These are phyloP conservation scores for Rutilus rutilus DNA, from an alignment of 2,113 vertebrate genomes.

Conservation along the genomic window DNA sequence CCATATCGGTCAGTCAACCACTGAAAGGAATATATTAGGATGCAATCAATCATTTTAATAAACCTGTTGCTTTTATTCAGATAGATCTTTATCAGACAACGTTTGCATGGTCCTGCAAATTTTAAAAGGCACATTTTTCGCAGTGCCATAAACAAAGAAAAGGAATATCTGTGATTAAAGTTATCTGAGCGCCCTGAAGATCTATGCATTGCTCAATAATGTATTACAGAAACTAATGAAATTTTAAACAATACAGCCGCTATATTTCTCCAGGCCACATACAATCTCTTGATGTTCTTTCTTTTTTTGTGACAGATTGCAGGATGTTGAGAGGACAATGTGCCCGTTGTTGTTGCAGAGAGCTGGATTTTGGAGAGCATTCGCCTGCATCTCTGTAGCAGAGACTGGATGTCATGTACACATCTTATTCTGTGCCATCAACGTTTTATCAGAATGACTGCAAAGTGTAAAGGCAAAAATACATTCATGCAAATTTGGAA, in stretches of 20 bases:
- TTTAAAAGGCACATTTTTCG: background rate
- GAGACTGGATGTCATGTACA: background rate
- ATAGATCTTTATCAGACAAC: background rate
- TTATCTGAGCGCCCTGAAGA: background rate
- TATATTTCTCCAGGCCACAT: conserved; percentile 13
- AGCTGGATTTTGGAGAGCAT: background rate
- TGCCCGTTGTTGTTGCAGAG: conserved; percentile 1
- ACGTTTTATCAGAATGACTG: background rate
- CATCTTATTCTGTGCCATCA: background rate
- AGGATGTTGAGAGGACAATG: conserved; percentile 7
- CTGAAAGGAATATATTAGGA: background rate
- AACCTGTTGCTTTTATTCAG: too few relatives aligned
- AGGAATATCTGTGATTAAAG: background rate
- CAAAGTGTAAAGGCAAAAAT: background rate
- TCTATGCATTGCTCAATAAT: background rate
- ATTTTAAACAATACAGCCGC: background rate
- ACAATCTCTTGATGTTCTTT: conserved; percentile 15
- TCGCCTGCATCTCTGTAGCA: background rate
- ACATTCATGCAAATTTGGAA: background rate
- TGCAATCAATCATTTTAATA: background rate
- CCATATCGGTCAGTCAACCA: background rate
- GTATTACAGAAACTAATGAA: background rate
- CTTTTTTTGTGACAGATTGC: background rate
- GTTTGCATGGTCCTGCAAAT: background rate
- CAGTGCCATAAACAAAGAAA: background rate